Percentiles rank a stretch among this genome's conserved stretches.
Conservation (phyloP, 35 echinoderm and acorn worm species). For the Holothuria glaberrima region DNA sequence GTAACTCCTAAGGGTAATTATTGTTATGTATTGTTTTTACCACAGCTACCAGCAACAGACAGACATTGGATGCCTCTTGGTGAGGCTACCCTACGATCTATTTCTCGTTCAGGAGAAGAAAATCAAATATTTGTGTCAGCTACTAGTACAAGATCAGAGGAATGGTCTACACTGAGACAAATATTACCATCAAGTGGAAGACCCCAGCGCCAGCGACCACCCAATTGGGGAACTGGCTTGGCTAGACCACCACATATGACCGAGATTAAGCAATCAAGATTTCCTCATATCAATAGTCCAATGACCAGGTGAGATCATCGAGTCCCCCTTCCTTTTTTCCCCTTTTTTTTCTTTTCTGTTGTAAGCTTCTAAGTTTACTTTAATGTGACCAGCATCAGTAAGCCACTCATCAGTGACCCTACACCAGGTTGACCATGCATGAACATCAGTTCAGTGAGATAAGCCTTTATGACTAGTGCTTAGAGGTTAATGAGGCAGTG, state of each 20-base stretch:
- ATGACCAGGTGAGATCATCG: constrained; percentile 88
- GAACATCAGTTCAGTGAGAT: too few relatives aligned
- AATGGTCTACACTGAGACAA: constrained; percentile 90
- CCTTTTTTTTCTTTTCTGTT: too few relatives aligned
- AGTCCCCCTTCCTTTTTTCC: too few relatives aligned
- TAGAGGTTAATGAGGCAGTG: too few relatives aligned
- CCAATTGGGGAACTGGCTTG: constrained; percentile 92
- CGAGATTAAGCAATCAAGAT: constrained; percentile 71
- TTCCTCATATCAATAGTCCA: constrained; percentile 96
- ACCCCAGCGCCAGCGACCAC: constrained; percentile 67
- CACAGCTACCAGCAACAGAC: constrained; percentile 67
- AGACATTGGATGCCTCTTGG: constrained; percentile 77
- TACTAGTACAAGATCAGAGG: constrained; percentile 86
- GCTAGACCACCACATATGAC: constrained; percentile 76
- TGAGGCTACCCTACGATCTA: constrained; percentile 72
- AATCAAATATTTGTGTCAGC: constrained; percentile 75
- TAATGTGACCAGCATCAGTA: too few relatives aligned
- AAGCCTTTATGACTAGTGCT: too few relatives aligned
- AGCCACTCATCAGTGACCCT: too few relatives aligned
- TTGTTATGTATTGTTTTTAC: not conserved
- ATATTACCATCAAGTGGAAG: constrained; percentile 87
- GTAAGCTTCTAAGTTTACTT: too few relatives aligned
- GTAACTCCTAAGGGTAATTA: too few relatives aligned
- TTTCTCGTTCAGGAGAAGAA: constrained; percentile 82
- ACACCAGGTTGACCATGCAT: too few relatives aligned